Base-by-base conservation (phyloP, 2,113 vertebrate genomes). In the Chloropsis cyanopogon region DNA sequence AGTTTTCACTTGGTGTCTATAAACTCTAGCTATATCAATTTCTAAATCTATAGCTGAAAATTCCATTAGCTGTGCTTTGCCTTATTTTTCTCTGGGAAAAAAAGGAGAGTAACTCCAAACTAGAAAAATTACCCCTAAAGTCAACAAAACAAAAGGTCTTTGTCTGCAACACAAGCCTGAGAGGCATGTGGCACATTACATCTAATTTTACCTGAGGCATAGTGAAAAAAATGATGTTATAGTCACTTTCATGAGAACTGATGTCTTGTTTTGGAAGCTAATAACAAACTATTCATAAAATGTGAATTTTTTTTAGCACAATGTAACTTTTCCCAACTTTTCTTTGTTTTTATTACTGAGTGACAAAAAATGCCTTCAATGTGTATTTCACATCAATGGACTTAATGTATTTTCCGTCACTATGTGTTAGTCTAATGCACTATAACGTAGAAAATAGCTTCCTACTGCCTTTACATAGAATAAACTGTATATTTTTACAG, bases 221-320 rank as follows among this genome's bases (percentile, higher is more conserved):
- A 72, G 44, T 65, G 69, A 90, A 96, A 96, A 14, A 86, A 90
- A 88, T 41, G 28, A 83, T 66, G 22, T 24, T 73, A 21, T 13
- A 77, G 50, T 29, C 41, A 65, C 61, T 66, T 82, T 66, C 84
- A 80, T 64, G 41, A 92, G 69, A 65, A 92, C 26, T 47, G 71
- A 70, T 94, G n/a, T 52, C 56, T 86, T 88, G 42, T 65, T 94
- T 88, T 86, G 84, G 75, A 93, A 86, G 59, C 19, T 86, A 73
- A 94, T 76, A 82, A 56, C 39, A 86, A 83, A 29, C 39, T 81
- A 68, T 77, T 76, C 31, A 84, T 75, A 86, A 84, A 88, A 50
- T 3, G 17, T 13, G 28, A 83, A 22, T 3, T 42, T 64, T 3
- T 81, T 91, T 82, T 50, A 66, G 5, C 20, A 60, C 15, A 46